phyloP scores from a whole-genome alignment of 2,888 invertebrate genomes.

The Apodemia zela region DNA sequence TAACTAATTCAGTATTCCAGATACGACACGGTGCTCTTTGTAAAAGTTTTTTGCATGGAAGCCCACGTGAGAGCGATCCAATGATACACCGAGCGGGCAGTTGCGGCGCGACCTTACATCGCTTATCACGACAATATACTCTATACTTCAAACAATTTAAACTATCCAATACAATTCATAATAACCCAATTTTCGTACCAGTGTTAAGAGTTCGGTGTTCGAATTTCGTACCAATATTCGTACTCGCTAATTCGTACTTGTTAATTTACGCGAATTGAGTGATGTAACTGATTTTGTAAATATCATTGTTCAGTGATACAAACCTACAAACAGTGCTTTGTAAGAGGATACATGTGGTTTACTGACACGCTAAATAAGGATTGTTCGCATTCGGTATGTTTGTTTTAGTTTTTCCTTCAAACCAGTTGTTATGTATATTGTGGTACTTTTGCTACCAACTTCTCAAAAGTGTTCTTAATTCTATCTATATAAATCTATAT shows the following conservation, averaged over 20 bases:
- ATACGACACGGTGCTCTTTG: constrained; percentile 52
- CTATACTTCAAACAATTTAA: background rate
- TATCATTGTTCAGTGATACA: constrained; percentile 52
- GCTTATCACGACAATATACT: constrained; percentile 58
- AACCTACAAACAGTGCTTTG: constrained; percentile 49
- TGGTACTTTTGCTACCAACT: background rate
- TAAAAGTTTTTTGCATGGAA: constrained; percentile 70
- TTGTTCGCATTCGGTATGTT: constrained; percentile 45
- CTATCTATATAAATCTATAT: too few species aligned
- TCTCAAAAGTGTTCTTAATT: too few species aligned
- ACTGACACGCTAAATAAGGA: constrained; percentile 48
- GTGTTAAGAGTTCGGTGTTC: background rate
- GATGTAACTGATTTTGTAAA: constrained; percentile 61
- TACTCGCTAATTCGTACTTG: constrained; percentile 28
- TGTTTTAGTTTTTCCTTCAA: constrained; percentile 27
- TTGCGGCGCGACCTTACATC: constrained; percentile 57
- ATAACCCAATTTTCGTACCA: background rate
- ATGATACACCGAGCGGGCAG: constrained; percentile 48
- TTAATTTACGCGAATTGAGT: constrained; percentile 60
- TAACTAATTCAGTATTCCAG: constrained; percentile 40
- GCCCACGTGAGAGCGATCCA: constrained; percentile 68
- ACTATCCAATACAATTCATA: background rate
- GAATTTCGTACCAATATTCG: background rate
- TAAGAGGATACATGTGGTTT: constrained; percentile 47
- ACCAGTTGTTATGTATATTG: background rate